Evolutionary conservation across 1,140 invertebrate genomes (phyloP).

Genomic region (Ridgeia piscesae): DNA sequence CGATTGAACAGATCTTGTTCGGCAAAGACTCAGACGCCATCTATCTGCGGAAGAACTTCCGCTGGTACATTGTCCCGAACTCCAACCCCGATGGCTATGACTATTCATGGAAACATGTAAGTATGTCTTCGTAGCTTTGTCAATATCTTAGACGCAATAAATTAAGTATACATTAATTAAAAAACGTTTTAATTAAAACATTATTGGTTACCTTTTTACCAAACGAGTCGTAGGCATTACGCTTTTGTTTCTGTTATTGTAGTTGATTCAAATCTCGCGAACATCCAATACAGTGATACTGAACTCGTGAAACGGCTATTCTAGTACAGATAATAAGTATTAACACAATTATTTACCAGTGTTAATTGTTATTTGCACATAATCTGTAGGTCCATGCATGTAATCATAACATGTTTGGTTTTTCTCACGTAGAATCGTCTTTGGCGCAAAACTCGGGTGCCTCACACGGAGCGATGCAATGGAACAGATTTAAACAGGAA

Average conservation of each 20-base stretch:
- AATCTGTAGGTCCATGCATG: background rate
- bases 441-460: background rate
- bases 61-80: conserved; percentile 27
- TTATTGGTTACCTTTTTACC: too few relatives aligned
- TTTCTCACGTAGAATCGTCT: background rate
- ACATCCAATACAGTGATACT: too few relatives aligned
- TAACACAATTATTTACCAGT: too few relatives aligned
- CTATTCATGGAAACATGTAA: conserved; percentile 9
- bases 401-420: background rate
- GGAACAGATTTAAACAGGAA: background rate
- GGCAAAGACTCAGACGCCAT: background rate
- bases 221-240: too few relatives aligned
- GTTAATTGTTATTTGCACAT: too few relatives aligned
- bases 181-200: too few relatives aligned
- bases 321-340: too few relatives aligned
- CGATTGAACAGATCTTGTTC: conserved; percentile 20
- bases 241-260: too few relatives aligned
- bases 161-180: too few relatives aligned
- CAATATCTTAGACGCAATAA: too few relatives aligned
- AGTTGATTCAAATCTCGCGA: too few relatives aligned
- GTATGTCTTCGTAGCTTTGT: background rate
- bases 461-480: background rate
- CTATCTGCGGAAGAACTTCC: conserved; percentile 22
- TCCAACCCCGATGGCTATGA: conserved; percentile 28
- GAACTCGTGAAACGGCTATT: too few relatives aligned